Conservation (phyloP, 2,888 invertebrate genomes). For the Sphecodes monilicornis region DNA sequence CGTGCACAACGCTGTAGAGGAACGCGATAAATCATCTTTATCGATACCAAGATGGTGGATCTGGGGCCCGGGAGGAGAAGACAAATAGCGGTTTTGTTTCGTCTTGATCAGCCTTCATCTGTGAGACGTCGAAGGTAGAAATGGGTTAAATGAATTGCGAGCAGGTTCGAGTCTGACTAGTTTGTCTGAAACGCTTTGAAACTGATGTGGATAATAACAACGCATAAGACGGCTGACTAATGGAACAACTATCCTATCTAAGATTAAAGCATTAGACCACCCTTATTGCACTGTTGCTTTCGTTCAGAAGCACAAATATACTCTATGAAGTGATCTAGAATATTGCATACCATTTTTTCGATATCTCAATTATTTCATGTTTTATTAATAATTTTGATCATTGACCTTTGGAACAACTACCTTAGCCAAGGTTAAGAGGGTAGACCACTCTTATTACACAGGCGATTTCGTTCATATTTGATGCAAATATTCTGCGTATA, state of each 20-base stretch:
- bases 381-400: no score
- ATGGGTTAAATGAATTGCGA: neutral
- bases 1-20: conserved; percentile 48
- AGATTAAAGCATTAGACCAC: neutral
- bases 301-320: no score
- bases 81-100: neutral
- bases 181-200: neutral
- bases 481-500: neutral
- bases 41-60: conserved; percentile 71
- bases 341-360: no score
- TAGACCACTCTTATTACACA: neutral
- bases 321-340: no score
- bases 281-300: no score
- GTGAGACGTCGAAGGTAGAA: neutral
- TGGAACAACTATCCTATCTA: neutral
- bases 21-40: conserved; percentile 66
- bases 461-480: neutral
- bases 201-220: neutral
- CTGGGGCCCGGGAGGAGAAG: conserved; percentile 28
- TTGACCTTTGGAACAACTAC: no score
- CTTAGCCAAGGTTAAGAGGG: no score
- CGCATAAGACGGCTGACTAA: neutral
- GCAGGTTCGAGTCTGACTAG: neutral
- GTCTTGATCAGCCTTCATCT: neutral
- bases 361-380: no score